Evolutionary conservation across 2,113 vertebrate species (phyloP).

Genomic region (Caranx melampygus): DNA sequence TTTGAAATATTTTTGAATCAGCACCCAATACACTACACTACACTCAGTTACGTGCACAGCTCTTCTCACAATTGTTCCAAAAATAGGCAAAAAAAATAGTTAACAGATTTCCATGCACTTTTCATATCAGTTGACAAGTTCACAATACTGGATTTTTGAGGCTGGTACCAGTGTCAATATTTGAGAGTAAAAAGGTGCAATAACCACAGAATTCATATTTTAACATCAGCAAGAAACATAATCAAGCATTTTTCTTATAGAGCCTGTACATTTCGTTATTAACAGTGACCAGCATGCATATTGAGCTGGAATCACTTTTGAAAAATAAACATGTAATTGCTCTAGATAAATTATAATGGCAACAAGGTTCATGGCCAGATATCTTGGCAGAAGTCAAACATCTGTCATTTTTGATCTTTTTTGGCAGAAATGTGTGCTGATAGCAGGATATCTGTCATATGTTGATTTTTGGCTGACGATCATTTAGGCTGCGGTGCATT

Average conservation of each 20-base stretch:
- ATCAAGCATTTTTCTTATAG: background rate
- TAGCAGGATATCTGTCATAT: background rate
- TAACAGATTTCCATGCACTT: too few relatives aligned
- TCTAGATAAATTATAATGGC: background rate
- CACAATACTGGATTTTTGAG: background rate
- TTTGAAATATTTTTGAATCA: constrained; percentile 24
- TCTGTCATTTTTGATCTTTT: background rate
- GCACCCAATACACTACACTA: background rate
- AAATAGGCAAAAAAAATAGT: background rate
- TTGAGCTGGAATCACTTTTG: background rate
- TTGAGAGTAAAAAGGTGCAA: background rate
- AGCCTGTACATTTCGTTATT: background rate
- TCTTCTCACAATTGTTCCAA: background rate
- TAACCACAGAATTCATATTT: background rate
- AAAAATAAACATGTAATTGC: background rate
- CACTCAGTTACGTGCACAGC: background rate
- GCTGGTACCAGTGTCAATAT: background rate
- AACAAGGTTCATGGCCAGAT: background rate
- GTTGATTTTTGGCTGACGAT: background rate
- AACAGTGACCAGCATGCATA: background rate
- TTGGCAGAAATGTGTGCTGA: background rate
- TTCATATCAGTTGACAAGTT: too few relatives aligned
- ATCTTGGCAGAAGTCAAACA: background rate
- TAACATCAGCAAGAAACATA: background rate
- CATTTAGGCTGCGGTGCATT: background rate